A percentile compares a stretch with the other conserved stretches of the same genome.
Evolutionary conservation across 2,113 vertebrate species (phyloP).

Genomic region (Xiphias gladius): DNA sequence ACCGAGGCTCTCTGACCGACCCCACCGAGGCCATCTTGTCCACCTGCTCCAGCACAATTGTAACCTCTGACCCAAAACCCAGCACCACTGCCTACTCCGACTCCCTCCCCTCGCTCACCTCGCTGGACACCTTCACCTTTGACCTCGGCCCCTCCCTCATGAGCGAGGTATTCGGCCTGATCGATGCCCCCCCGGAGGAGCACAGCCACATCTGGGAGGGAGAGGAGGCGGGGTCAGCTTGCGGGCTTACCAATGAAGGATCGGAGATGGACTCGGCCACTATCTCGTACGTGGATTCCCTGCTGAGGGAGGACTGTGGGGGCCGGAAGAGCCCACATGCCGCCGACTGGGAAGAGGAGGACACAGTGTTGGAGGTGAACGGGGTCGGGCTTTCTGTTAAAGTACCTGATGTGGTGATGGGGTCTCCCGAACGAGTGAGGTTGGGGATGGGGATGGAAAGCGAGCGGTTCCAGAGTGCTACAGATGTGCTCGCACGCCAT

Average conservation of each 20-base stretch:
- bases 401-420: conserved; percentile 71
- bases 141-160: conserved; percentile 97
- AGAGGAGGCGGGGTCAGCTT: conserved; percentile 69
- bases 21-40: conserved; percentile 71
- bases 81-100: conserved; percentile 61
- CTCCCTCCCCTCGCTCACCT: conserved; percentile 88
- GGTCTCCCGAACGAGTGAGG: conserved; percentile 37
- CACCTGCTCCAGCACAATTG: conserved; percentile 81
- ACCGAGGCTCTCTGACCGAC: conserved; percentile 79
- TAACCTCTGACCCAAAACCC: conserved; percentile 76
- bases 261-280: conserved; percentile 78
- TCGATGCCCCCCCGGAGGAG: conserved; percentile 76
- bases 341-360: conserved; percentile 72
- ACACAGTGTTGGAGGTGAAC: conserved; percentile 44
- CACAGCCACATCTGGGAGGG: conserved; percentile 58
- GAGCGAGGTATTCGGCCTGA: conserved; percentile 93
- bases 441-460: conserved; percentile 73
- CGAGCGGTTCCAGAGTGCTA: conserved; percentile 79
- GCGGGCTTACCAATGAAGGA: conserved; percentile 64
- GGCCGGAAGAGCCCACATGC: conserved; percentile 71
- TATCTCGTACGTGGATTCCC: conserved; percentile 81
- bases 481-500: conserved; percentile 83
- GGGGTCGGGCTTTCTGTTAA: conserved; percentile 59
- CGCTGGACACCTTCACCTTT: conserved; percentile 92
- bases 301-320: conserved; percentile 78